These are phyloP conservation scores for Amphibalanus amphitrite DNA, from an alignment of 1,140 invertebrate species.

Conservation along the genomic window DNA sequence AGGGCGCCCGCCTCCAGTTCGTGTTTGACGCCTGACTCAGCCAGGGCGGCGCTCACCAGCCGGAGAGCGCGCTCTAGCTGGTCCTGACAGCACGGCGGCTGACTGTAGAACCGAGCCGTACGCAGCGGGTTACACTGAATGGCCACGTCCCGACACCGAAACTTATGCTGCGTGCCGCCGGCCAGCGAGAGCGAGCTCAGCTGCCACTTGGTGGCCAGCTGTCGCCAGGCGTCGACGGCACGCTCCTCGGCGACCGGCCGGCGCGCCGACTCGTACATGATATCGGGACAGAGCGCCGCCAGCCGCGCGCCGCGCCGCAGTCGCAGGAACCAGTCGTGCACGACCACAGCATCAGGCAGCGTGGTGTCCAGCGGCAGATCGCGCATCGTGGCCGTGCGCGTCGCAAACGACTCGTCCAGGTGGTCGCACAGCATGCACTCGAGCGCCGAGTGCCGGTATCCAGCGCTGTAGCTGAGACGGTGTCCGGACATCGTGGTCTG, in stretches of 20 bases:
- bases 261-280: constrained; percentile 20
- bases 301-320: constrained; percentile 14
- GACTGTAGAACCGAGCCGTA: constrained; percentile 6
- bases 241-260: constrained; percentile 5
- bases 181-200: constrained; percentile 16
- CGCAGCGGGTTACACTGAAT: constrained; percentile 12
- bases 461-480: constrained; percentile 19
- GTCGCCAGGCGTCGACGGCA: constrained; percentile 12
- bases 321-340: constrained; percentile 23
- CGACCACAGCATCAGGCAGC: constrained; percentile 15
- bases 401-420: constrained; percentile 22
- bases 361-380: constrained; percentile 15
- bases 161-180: constrained; percentile 11
- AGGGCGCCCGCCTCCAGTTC: constrained; percentile 21
- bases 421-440: constrained; percentile 25
- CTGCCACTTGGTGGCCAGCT: constrained; percentile 17
- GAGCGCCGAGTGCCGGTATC: constrained; percentile 21
- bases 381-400: constrained; percentile 13
- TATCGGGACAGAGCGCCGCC: constrained; percentile 21
- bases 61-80: constrained; percentile 14
- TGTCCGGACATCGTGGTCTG: constrained; percentile 21
- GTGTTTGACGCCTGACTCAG: constrained; percentile 15
- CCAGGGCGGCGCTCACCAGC: constrained; percentile 10
- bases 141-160: constrained; percentile 17
- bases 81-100: constrained; percentile 19